Evolutionary conservation across 2,888 invertebrate species (phyloP), one percentile per base, ranked within the genome.

Genomic region (Anaspis maculata): DNA sequence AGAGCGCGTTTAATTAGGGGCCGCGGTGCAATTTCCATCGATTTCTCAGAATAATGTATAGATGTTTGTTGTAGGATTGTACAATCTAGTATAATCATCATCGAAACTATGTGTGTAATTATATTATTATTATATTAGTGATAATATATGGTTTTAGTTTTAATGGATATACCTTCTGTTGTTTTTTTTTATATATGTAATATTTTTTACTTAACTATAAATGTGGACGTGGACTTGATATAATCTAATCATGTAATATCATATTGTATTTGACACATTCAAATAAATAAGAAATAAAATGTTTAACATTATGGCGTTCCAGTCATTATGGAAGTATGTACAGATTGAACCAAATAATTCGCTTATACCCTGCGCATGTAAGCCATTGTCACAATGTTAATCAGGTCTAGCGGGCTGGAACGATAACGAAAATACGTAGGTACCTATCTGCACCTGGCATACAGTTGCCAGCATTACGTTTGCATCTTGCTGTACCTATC

Each of bases 41-140:
- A 44, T 32, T 41, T 41, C 37, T 40, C 5, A 5, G 16, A 10
- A 29, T 21, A 48, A 53, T 57, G 56, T 57, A 57, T 59, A 58
- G 56, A 58, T 59, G 59, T 59, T 57, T 51, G 56, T 59, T 56
- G 59, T 58, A 59, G 58, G 39, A 45, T 53, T 56, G 53, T 56
- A 53, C 46, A 45, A 53, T 54, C 53, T 55, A 54, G 54, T 46
- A 47, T 51, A 51, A 48, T 48, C 45, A 48, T 48, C 45, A 52
- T 49, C 41, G 40, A 41, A 48, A 49, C 37, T 44, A 46, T 46
- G 44, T 52, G 46, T 49, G 48, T 47, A 49, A 50, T 46, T 34
- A 37, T 38, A 34, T 31, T 28, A 33, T 36, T 37, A 5, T 23
- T 15, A 35, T 39, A 29, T 34, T 30, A 29, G 30, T 35, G 15